phyloP scores from a whole-genome alignment of 2,888 invertebrate species.

The Stratiomys singularior region DNA sequence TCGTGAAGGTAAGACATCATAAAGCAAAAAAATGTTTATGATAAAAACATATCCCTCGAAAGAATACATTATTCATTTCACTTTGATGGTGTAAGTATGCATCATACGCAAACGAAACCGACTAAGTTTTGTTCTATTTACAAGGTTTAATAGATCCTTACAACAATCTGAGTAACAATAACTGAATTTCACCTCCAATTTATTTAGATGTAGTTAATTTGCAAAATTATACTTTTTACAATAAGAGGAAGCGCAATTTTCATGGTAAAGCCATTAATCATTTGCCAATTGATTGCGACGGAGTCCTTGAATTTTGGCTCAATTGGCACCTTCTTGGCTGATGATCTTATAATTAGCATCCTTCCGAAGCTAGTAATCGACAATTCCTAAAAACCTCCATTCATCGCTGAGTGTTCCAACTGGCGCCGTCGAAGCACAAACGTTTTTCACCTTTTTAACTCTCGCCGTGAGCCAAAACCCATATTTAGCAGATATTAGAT shows the following conservation, averaged over 20 bases:
- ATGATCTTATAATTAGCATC: conserved; percentile 48
- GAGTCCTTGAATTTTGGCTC: conserved; percentile 20
- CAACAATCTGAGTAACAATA: no score
- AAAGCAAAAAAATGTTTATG: no score
- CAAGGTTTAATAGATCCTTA: no score
- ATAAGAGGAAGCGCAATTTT: no score
- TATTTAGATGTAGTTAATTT: no score
- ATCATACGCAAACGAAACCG: no score
- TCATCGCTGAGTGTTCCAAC: conserved; percentile 38
- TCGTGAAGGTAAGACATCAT: background rate
- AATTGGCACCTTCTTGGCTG: conserved; percentile 46
- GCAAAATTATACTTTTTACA: no score
- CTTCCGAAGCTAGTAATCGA: conserved; percentile 38
- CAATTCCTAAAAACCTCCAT: conserved; percentile 7
- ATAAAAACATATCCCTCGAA: no score
- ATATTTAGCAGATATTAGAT: conserved; percentile 49
- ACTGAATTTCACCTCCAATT: no score
- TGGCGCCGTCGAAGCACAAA: conserved; percentile 45
- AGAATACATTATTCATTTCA: no score
- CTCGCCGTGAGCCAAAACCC: conserved; percentile 40
- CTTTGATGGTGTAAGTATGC: no score
- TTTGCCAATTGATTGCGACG: conserved; percentile 42
- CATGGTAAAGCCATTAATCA: conserved; percentile 45
- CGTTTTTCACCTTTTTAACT: conserved; percentile 37
- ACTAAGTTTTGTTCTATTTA: no score